Conservation (phyloP, 2,888 invertebrate genomes). For the Octodonta nipae region DNA sequence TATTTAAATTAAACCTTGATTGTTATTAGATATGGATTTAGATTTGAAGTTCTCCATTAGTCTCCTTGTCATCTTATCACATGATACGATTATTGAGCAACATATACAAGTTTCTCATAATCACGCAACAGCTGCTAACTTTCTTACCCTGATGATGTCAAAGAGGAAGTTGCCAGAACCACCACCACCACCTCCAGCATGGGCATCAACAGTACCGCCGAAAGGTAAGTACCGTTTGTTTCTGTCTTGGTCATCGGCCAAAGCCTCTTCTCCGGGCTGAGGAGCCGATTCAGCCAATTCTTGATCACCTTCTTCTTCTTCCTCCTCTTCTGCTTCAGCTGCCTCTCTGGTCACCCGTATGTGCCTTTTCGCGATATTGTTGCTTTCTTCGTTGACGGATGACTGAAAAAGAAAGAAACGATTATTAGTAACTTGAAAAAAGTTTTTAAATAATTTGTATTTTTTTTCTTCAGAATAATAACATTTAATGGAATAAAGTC, state of each 20-base stretch:
- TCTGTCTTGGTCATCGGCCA: conserved; percentile 65
- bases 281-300: conserved; percentile 41
- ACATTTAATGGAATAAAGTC: no score
- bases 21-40: no score
- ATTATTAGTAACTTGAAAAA: no score
- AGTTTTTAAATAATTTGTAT: no score
- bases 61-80: no score
- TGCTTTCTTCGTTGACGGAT: conserved; percentile 21
- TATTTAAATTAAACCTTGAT: no score
- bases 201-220: conserved; percentile 40
- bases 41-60: no score
- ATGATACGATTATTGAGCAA: no score
- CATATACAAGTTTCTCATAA: no score
- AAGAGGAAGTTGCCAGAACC: conserved; percentile 81
- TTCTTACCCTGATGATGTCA: conserved; percentile 76
- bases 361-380: conserved; percentile 26
- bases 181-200: conserved; percentile 49
- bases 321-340: conserved; percentile 3
- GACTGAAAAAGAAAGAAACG: conserved; percentile 25
- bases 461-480: no score
- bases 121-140: no score
- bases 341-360: conserved; percentile 27
- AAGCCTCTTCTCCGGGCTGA: conserved; percentile 57
- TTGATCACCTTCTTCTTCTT: conserved; percentile 17
- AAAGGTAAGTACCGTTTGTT: conserved; percentile 69